These are phyloP conservation scores for Allygus modestus DNA, from an alignment of 2,888 invertebrate species.

Conservation along the genomic window DNA sequence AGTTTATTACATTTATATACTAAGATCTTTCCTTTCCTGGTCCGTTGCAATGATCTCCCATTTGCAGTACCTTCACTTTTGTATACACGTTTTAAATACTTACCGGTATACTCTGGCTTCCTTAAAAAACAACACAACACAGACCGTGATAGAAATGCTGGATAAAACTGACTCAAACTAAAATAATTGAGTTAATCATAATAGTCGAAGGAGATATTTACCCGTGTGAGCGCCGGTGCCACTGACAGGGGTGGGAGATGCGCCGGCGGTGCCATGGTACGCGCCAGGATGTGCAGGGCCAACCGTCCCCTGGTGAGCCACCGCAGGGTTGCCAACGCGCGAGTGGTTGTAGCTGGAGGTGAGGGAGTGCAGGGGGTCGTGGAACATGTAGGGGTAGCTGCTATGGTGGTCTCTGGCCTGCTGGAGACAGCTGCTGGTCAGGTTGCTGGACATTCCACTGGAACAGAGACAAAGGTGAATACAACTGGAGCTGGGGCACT, in stretches of 20 bases:
- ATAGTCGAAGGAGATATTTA: not conserved
- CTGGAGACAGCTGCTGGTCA: conserved; percentile 89
- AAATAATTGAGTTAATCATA: too few species aligned
- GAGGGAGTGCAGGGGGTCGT: conserved; percentile 80
- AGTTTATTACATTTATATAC: too few species aligned
- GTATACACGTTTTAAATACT: too few species aligned
- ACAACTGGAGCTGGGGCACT: too few species aligned
- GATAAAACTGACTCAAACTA: too few species aligned
- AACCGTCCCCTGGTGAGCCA: conserved; percentile 74
- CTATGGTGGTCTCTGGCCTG: conserved; percentile 77
- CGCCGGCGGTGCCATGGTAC: conserved; percentile 71
- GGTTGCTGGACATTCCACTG: conserved; percentile 91
- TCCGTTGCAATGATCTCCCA: too few species aligned
- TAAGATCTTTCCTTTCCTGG: too few species aligned
- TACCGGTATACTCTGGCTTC: too few species aligned
- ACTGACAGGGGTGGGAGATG: conserved; percentile 72
- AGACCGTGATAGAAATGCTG: too few species aligned
- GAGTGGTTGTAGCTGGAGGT: conserved; percentile 78
- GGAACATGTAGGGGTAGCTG: conserved; percentile 94
- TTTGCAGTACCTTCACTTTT: too few species aligned
- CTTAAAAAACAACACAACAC: too few species aligned
- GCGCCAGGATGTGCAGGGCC: conserved; percentile 67
- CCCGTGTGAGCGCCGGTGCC: conserved; percentile 74
- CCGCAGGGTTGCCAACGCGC: conserved; percentile 77
- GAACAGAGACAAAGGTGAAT: conserved; percentile 73